Evolutionary conservation across 2,888 invertebrate genomes (phyloP), one percentile per base, ranked within the genome.

Genomic region (Cheilosia vulpina): DNA sequence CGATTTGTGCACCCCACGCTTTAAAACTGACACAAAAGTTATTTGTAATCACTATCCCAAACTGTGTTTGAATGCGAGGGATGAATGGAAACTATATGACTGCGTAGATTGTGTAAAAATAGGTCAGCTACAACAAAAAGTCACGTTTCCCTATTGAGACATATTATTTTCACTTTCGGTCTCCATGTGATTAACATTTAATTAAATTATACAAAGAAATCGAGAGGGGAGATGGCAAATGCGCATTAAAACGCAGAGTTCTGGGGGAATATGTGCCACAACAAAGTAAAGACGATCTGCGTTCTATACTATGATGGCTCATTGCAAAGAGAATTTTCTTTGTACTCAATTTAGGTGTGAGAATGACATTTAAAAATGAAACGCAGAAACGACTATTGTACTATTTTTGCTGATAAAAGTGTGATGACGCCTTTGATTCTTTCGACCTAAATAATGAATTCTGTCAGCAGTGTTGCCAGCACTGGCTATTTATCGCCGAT

Each of bases 91-190:
- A 34, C 47, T 38, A 27, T 27, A 34, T 52, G 52, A 52, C 17
- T 9, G 19, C 50, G 21, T 34, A 50, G 17, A 41, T 15, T 34
- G 45, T 9, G 38, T 52, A 43, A 72, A 73, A 55, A 45, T 73
- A 45, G 73, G 73, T 73, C 73, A 75, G 58, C 65, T 66, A 15
- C 41, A 11, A 75, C 41, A 11, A 75, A 58, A 58, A 41, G 57
- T 43, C 57, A 75, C 65, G 75, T 75, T 65, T 63, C 38, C n/a
- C 17, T 38, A 53, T 21, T 38, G 63, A 27, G 45, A 55, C 55
- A 41, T 45, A 41, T 17, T 6, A 2, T 47, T 19, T 21, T 52
- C 21, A 38, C 50, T 60, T 63, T 6, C 17, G 53, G 27, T 21
- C 21, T 34, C 7, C n/a, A 21, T 73, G 53, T 55, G 45, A 63